Base-by-base conservation (phyloP, 2,888 invertebrate species). In the Caradrina kadenii region DNA sequence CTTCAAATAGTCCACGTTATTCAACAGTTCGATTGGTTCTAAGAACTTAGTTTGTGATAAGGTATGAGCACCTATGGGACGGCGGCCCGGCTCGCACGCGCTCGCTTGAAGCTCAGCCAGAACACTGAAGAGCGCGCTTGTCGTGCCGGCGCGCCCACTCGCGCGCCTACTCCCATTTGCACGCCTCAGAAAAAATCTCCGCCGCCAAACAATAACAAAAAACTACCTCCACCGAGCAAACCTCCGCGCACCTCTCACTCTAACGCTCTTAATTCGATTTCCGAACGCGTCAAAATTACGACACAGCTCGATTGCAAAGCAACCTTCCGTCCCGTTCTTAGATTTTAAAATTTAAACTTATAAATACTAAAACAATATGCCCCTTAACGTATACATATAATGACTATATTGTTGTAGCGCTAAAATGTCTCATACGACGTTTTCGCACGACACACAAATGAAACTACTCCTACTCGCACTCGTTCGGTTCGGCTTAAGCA, bases 41-140 rank as follows among this genome's bases (percentile, higher is more conserved):
- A 67, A 78, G 79, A 82, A 83, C 60, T 79, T 69, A 74, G 75
- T 75, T 65, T 80, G 56, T 85, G 81, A 85, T 86, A 85, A 85
- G 82, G 68, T 82, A 78, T 82, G 81, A 86, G 88, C 88, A 87
- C 89, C 88, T 86, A 88, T 83, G 73, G 74, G 85, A 89, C 92
- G 89, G 91, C 89, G 87, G 82, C 89, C 87, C 84, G 88, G 82
- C 90, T 88, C 91, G 93, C 95, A 95, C 94, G 94, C 96, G 95
- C 92, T 94, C 96, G 90, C 92, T 92, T 81, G 95, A 96, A 96
- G 96, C 96, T 96, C 95, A 94, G 90, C 94, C 94, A 95, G 93
- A 93, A 96, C 96, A 96, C 96, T 96, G 96, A 96, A 95, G 96
- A 94, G 94, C 95, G 95, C 95, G 96, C 96, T 95, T 95, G 94